Percentiles rank a stretch among this genome's conserved stretches.
Evolutionary conservation across 2,113 vertebrate species (phyloP).

Genomic region (Tamias sibiricus): DNA sequence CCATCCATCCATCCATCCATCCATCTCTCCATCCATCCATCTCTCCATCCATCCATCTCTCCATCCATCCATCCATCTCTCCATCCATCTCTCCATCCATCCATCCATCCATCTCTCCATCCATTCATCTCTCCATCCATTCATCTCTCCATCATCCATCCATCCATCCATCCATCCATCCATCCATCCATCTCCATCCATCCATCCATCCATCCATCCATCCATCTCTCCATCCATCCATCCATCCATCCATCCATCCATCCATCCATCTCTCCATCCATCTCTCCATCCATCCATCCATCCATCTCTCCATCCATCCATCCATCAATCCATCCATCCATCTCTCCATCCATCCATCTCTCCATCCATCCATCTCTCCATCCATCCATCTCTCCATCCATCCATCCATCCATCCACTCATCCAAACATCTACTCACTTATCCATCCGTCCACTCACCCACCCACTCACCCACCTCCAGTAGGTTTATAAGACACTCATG

Average conservation of each 20-base stretch:
- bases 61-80: too few relatives aligned
- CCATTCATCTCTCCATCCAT: too few relatives aligned
- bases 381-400: accelerated
- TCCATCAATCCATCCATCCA: background rate
- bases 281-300: too few relatives aligned
- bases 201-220: too few relatives aligned
- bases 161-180: too few relatives aligned
- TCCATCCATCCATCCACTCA: background rate
- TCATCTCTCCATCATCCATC: background rate
- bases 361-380: background rate
- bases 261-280: background rate
- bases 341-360: background rate
- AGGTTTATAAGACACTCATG: background rate
- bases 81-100: too few relatives aligned
- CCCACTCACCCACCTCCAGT: background rate
- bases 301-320: background rate
- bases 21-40: background rate
- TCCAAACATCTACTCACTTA: background rate
- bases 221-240: background rate
- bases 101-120: too few relatives aligned
- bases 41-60: too few relatives aligned
- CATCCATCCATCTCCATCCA: too few relatives aligned
- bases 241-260: too few relatives aligned
- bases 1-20: too few relatives aligned
- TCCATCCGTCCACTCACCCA: background rate